Base-by-base conservation (phyloP, 92 coral and sea anemone species). In the Pocillopora meandrina region DNA sequence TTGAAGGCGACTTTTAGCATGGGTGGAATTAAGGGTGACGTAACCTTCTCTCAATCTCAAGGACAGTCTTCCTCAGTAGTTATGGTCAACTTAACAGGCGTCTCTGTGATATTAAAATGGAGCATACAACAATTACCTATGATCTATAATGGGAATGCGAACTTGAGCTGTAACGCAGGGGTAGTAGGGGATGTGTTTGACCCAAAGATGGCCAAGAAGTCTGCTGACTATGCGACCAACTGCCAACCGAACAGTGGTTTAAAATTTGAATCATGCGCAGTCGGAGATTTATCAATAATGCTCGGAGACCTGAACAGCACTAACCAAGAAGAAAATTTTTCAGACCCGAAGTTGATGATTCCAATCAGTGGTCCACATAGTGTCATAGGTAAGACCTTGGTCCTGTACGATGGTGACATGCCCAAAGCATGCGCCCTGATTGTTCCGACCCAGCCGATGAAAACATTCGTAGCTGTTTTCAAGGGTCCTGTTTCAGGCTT, bases 381-480 rank as follows among this genome's bases (percentile, higher is more conserved):
- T 71, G 88, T 96, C 52, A 90, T 82, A 74, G 90, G 98, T 17
- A 92, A 97, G 62, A 89, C 98, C 2, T 74, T 96, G 63, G 98
- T 92, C 72, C 92, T 96, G 61, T 90, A 92, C 71, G 64, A 84
- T 82, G 47, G 58, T 80, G 61, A 72, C 79, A n/a, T 84, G 26
- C 91, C 94, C 36, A 87, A 82, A 74, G 99, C 98, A 34, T 96
- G 99, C 78, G 99, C 97, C 16, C 75, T 94, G 75, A 90, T 96
- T 17, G 75, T 86, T 20, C 88, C 93, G 56, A 69, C 77, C 11
- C 56, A 77, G 20, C 72, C 76, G 67, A 86, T 87, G 81, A 66
- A 72, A n/a, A 87, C 95, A 17, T 97, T 93, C 5, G 83, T 91
- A 20, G 96, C 97, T 12, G 76, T 81, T 31, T 82, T 96, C 65